These are phyloP conservation scores for Acropora tenuis DNA, from an alignment of 64 coral and sea anemone genomes.

Conservation along the genomic window DNA sequence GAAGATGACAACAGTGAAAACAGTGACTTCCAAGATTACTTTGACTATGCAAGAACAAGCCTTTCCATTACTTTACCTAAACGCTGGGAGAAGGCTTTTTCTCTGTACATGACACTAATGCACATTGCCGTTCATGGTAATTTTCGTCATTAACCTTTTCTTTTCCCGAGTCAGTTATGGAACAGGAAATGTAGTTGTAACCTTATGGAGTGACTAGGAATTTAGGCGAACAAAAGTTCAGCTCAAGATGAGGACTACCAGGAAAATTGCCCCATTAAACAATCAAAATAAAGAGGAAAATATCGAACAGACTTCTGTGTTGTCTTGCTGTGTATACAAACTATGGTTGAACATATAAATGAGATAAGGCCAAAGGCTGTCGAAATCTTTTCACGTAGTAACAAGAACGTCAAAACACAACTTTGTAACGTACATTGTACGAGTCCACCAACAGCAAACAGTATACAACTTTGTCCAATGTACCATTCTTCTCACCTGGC, in stretches of 20 bases:
- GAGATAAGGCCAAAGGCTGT: not conserved
- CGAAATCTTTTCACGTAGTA: not conserved
- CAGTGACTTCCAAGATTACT: slow-evolving; percentile 29
- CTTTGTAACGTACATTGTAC: too few species aligned
- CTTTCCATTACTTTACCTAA: slow-evolving; percentile 22
- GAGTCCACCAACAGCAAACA: not conserved
- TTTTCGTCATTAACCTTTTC: not conserved
- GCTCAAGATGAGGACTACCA: not conserved
- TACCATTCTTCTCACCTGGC: not conserved
- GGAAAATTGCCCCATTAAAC: not conserved
- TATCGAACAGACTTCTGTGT: not conserved
- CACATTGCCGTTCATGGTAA: slow-evolving; percentile 18
- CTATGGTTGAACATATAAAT: not conserved
- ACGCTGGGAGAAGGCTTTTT: slow-evolving; percentile 21
- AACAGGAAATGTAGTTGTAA: not conserved
- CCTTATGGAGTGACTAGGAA: not conserved
- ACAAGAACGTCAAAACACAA: not conserved
- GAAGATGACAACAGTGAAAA: not conserved
- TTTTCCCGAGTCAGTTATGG: not conserved
- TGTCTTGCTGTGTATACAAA: not conserved
- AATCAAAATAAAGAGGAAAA: not conserved
- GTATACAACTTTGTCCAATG: not conserved
- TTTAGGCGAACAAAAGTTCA: not conserved
- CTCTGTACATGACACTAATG: slow-evolving; percentile 20
- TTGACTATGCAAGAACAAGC: slow-evolving; percentile 27